A percentile compares a stretch with the other conserved stretches of the same genome.
Conservation (phyloP, 2,888 invertebrate genomes). For the Macaria notata region DNA sequence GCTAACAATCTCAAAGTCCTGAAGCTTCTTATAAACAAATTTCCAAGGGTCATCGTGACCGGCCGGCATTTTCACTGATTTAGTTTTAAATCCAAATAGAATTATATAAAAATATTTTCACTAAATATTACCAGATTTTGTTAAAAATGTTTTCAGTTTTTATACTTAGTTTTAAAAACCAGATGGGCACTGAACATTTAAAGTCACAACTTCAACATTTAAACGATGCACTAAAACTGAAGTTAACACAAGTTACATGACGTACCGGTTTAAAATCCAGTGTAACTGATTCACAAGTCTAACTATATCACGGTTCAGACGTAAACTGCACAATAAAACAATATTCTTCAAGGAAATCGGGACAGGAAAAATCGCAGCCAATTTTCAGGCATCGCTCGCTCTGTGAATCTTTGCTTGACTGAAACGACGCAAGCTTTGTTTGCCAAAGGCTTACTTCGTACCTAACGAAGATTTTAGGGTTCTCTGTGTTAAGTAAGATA, state of each 20-base stretch:
- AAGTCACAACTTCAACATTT: no score
- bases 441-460: conserved; percentile 50
- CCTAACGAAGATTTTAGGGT: conserved; percentile 51
- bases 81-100: no score
- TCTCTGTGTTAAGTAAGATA: no score
- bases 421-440: conserved; percentile 60
- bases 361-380: background rate
- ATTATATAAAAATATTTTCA: no score
- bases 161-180: background rate
- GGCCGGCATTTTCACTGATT: conserved; percentile 48
- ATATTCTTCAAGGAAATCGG: conserved; percentile 19
- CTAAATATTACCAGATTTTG: background rate
- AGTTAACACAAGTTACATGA: no score
- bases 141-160: no score
- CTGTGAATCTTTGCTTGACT: conserved; percentile 52
- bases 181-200: no score
- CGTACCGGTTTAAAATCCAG: no score
- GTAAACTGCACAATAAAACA: conserved; percentile 1
- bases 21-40: conserved; percentile 65
- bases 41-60: conserved; percentile 64
- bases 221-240: no score
- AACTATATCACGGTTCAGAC: background rate
- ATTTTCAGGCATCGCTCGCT: conserved; percentile 59
- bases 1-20: conserved; percentile 66
- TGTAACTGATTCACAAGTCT: background rate